Conservation (phyloP, 2,113 vertebrate genomes). For the Uropsilus gracilis region DNA sequence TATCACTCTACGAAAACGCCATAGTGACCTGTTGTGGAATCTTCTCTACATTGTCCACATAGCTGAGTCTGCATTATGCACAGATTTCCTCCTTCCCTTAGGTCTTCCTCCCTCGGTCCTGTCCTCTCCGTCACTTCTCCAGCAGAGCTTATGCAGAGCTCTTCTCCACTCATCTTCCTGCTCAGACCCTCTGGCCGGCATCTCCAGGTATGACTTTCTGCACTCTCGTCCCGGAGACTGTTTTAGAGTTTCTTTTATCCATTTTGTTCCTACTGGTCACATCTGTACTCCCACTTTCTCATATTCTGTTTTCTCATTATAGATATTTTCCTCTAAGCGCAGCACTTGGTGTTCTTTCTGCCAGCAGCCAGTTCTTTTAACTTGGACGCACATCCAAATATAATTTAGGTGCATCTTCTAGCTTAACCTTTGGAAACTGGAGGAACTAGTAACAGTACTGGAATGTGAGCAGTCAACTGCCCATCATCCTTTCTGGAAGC, state of each 20-base stretch:
- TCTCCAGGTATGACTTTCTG: not conserved
- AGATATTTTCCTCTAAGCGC: not conserved
- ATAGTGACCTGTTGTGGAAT: too few species aligned
- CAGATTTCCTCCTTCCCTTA: not conserved
- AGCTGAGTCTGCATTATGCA: not conserved
- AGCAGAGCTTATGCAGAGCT: rapidly evolving
- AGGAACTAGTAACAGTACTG: too few species aligned
- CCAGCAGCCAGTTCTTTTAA: too few species aligned
- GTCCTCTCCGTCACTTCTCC: not conserved
- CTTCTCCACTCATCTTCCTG: too few species aligned
- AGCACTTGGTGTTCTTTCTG: not conserved
- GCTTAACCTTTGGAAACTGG: too few species aligned
- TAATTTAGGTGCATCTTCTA: too few species aligned
- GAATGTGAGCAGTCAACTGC: too few species aligned
- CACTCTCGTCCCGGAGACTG: too few species aligned
- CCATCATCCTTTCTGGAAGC: too few species aligned
- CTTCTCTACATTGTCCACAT: not conserved
- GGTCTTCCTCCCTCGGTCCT: not conserved
- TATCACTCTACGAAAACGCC: too few species aligned
- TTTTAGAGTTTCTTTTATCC: not conserved
- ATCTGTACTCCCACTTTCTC: not conserved
- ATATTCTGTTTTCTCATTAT: not conserved
- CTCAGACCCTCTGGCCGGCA: not conserved
- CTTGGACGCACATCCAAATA: too few species aligned
- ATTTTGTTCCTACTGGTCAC: not conserved